Base-by-base conservation (phyloP, 2,888 invertebrate species). In the Serripes groenlandicus region DNA sequence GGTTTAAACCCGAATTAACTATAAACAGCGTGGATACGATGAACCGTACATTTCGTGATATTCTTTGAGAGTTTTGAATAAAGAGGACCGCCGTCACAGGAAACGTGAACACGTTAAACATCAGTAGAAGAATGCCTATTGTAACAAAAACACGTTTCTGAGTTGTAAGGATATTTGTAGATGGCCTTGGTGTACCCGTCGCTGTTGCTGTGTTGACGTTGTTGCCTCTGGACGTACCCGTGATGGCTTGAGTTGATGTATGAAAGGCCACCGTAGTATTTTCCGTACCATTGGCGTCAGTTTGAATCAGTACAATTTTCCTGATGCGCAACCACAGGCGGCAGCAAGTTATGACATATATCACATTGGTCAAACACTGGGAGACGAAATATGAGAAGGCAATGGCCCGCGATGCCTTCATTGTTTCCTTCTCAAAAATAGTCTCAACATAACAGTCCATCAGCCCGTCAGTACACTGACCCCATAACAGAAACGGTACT, bases 21-120 rank as follows among this genome's bases (percentile, higher is more conserved):
- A 62, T 18, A 28, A 62, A 62, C 62, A 62, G n/a, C 32, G 62
- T 34, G 11, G 32, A 30, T 15, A 62, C 21, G n/a, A 62, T 34
- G 34, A 32, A 62, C n/a, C 62, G 23, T 1, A 62, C 62, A 28
- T 62, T 28, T 9, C 62, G 62, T 2, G n/a, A n/a, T 34, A 18
- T 21, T 21, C 3, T 5, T 28, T 62, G 26, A 5, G 34, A 21
- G 9, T 62, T 34, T 34, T 34, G 32, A 21, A 34, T 21, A 11
- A 62, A 34, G 3, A 62, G 18, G 2, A 7, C 34, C 3, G n/a
- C 34, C 11, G 62, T 62, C 2, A 62, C 9, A n/a, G 62, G 62
- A n/a, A 62, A 34, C 1, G 62, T 62, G 34, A 62, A 62, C 28
- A 62, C 62, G 34, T 62, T 62, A 21, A 62, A 62, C 11, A 62